Conservation (phyloP, 2,113 vertebrate genomes). For the Nesogale talazaci region DNA sequence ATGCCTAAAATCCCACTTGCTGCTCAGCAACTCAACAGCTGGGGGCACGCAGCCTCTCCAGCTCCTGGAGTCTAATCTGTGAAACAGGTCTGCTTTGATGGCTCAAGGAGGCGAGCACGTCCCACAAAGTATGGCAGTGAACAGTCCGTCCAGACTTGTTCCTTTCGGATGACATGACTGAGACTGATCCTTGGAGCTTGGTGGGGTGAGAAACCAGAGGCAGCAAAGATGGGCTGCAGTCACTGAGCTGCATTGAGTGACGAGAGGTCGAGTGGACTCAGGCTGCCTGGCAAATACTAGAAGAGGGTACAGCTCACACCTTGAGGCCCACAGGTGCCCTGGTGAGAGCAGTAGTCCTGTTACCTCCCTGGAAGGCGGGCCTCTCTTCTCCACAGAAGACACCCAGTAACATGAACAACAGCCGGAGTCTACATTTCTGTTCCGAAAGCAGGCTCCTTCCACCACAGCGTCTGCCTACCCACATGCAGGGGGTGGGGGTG, state of each 20-base stretch:
- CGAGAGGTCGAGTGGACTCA: not conserved
- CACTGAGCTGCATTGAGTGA: not conserved
- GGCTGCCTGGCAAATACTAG: not conserved
- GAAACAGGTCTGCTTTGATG: not conserved
- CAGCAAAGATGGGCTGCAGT: not conserved
- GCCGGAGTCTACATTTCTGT: not conserved
- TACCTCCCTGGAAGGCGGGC: not conserved
- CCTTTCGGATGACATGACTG: not conserved
- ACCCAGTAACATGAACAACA: not conserved
- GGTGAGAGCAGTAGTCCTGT: not conserved
- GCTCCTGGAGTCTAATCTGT: not conserved
- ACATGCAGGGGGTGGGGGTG: not conserved
- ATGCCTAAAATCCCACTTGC: not conserved
- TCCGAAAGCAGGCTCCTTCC: not conserved
- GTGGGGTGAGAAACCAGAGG: not conserved
- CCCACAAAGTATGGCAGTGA: not conserved
- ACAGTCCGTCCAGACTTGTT: too few species aligned
- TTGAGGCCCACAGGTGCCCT: not conserved
- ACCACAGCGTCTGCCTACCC: not conserved
- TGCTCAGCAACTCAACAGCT: not conserved
- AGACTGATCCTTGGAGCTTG: slow-evolving; percentile 8
- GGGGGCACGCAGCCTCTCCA: not conserved
- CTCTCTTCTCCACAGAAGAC: not conserved
- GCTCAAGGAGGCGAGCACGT: not conserved
- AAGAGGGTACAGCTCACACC: not conserved